These are phyloP conservation scores for Aspidoscelis tigris DNA, from an alignment of 2,113 vertebrate genomes.

Conservation along the genomic window DNA sequence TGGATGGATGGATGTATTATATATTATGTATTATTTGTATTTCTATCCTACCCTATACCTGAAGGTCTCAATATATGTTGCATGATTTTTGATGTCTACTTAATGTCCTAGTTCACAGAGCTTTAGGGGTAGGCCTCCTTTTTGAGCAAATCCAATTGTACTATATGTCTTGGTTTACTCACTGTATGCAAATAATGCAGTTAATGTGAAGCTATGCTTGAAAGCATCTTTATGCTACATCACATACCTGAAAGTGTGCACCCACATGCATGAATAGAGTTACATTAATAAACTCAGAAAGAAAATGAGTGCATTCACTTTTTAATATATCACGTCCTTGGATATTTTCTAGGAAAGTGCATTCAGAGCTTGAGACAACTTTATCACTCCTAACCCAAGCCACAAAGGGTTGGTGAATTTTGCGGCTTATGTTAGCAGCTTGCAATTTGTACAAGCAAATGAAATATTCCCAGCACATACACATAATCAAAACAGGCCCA, in stretches of 20 bases:
- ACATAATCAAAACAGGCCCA: slow-evolving; percentile 86
- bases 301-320: slow-evolving; percentile 44
- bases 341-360: slow-evolving; percentile 67
- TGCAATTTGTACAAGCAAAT: slow-evolving; percentile 79
- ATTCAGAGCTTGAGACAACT: slow-evolving; percentile 57
- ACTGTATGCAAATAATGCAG: slow-evolving; percentile 39
- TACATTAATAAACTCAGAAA: slow-evolving; percentile 45
- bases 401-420: slow-evolving; percentile 74
- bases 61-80: not conserved
- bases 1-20: no score
- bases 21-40: no score
- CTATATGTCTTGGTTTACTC: not conserved
- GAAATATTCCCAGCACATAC: slow-evolving; percentile 84
- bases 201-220: slow-evolving; percentile 47
- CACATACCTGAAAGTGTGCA: slow-evolving; percentile 6
- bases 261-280: slow-evolving; percentile 46
- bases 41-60: no score
- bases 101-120: not conserved
- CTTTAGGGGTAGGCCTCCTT: not conserved
- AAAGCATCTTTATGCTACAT: slow-evolving; percentile 27
- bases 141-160: not conserved
- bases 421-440: slow-evolving; percentile 71
- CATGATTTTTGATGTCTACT: not conserved
- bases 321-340: slow-evolving; percentile 54
- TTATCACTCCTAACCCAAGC: slow-evolving; percentile 57